A percentile compares a stretch with the other conserved stretches of the same genome.
Evolutionary conservation across 30 jellyfish, hydroid and myxozoan species (phyloP).

Genomic region (Cassiopea andromeda): DNA sequence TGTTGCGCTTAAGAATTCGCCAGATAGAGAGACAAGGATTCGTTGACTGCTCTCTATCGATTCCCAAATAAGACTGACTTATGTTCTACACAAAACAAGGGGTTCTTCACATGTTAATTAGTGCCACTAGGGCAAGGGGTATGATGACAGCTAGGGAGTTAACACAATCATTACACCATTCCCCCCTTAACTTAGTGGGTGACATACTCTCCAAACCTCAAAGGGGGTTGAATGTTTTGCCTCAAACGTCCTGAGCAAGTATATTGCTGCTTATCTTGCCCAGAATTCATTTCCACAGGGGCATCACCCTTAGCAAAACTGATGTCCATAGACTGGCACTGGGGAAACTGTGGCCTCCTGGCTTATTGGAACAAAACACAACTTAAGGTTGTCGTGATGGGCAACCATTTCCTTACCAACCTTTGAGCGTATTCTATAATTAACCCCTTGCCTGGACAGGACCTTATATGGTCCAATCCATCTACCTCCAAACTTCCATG

Average conservation of each 20-base stretch:
- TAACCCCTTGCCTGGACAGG: constrained; percentile 26
- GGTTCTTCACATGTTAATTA: background rate
- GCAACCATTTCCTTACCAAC: constrained; percentile 20
- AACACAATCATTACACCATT: too few species aligned
- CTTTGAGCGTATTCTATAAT: constrained; percentile 18
- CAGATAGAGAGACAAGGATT: background rate
- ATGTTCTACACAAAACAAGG: background rate
- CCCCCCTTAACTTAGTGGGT: too few species aligned
- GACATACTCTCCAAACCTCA: background rate
- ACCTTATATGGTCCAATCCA: constrained; percentile 32
- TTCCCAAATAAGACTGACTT: background rate
- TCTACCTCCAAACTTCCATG: constrained; percentile 45
- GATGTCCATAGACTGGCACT: constrained; percentile 1
- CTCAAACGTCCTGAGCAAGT: background rate
- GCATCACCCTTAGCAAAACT: background rate
- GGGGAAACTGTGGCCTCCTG: constrained; percentile 1
- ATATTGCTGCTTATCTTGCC: background rate
- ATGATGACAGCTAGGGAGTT: too few species aligned
- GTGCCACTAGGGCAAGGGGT: too few species aligned
- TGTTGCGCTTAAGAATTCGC: background rate
- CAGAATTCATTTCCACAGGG: background rate
- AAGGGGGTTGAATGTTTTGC: background rate
- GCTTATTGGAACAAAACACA: constrained; percentile 7
- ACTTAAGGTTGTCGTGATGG: constrained; percentile 40
- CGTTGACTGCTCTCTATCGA: background rate